Evolutionary conservation across 2,888 invertebrate species (phyloP), one percentile per base, ranked within the genome.

Genomic region (Oscheius sp.): DNA sequence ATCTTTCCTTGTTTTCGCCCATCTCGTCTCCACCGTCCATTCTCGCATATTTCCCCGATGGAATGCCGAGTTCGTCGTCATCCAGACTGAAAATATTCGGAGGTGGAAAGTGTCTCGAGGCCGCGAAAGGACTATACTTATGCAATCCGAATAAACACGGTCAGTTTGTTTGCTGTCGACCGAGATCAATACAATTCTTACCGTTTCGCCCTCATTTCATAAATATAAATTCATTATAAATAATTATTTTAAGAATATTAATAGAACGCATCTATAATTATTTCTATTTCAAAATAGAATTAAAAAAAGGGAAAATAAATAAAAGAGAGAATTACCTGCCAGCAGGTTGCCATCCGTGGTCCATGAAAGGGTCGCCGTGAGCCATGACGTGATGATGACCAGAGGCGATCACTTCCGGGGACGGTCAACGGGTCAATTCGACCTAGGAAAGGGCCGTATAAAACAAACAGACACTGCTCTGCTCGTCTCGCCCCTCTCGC

Each of bases 1-100:
- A 87, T 56, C 87, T 70, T 68, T 87, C 87, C 74, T 86, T 85
- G 49, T 77, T 80, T 55, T 86, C 85, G 7, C 77, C 76, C 68
- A 76, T 73, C 35, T 73, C 73, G 18, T 82, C 81, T 21, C 76
- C 75, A 23, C 72, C 71, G 23, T 83, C 84, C 81, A 84, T 81
- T 53, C 84, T 58, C 18, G 84, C 80, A 66, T 83, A 84, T 58
- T 84, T 84, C n/a, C 82, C 82, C 5, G 79, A 69, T 12, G 82
- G 78, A 64, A 77, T 77, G 63, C 84, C 84, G 46, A 80, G 55
- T 2, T 80, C 79, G n/a, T 81, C 81, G 21, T 83, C 82, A 29
- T 83, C 82, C 76, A 78, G 75, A 25, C 75, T 61, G 59, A 80
- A 80, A 71, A 61, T 13, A 25, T 21, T 49, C 21, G 25, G 9